phyloP scores from a whole-genome alignment of 2,113 vertebrate species.

The Ursus arctos region DNA sequence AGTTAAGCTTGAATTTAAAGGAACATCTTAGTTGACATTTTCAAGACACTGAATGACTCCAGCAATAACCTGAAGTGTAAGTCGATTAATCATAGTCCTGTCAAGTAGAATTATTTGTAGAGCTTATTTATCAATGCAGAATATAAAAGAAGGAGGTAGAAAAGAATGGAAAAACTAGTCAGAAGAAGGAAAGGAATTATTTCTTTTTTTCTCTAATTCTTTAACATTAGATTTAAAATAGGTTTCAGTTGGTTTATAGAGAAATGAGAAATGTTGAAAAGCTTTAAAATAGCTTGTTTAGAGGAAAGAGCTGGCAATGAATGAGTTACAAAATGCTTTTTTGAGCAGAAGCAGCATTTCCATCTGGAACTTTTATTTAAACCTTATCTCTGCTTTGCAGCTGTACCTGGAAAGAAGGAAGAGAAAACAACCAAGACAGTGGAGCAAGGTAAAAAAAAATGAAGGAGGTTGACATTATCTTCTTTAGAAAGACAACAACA shows the following conservation, averaged over 20 bases:
- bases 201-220: conserved; percentile 46
- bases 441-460: conserved; percentile 87
- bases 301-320: conserved; percentile 31
- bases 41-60: conserved; percentile 34
- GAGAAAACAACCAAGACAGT: conserved; percentile 82
- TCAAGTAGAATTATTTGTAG: conserved; percentile 44
- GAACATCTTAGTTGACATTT: conserved; percentile 54
- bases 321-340: conserved; percentile 49
- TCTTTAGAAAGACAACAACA: conserved; percentile 73
- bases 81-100: conserved; percentile 49
- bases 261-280: neutral
- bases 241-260: neutral
- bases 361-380: conserved; percentile 71
- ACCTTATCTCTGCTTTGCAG: conserved; percentile 84
- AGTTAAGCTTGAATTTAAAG: conserved; percentile 46
- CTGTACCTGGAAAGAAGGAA: conserved; percentile 85
- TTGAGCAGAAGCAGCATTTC: conserved; percentile 31
- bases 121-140: conserved; percentile 56
- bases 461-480: conserved; percentile 72
- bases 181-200: neutral
- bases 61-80: conserved; percentile 46
- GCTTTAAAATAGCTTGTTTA: conserved; percentile 58
- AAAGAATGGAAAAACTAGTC: neutral
- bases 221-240: conserved; percentile 55
- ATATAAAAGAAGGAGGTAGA: neutral